Evolutionary conservation across 2,888 invertebrate genomes (phyloP).

Genomic region (Ligdia adustata): DNA sequence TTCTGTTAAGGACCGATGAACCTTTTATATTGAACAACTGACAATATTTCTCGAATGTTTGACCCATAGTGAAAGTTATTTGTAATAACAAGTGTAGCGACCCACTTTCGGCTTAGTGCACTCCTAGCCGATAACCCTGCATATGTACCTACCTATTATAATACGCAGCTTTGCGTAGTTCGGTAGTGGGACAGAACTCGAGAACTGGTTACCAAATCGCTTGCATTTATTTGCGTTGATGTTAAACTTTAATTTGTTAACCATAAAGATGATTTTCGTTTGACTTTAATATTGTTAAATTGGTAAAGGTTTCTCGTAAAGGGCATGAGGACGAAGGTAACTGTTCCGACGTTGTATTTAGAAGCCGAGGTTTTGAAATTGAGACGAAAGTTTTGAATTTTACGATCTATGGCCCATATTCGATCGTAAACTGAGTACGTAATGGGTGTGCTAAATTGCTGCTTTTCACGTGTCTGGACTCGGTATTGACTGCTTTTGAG

Average conservation of each 20-base stretch:
- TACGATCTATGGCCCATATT: slow-evolving; percentile 34
- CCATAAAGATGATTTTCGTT: slow-evolving; percentile 32
- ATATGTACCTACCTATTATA: slow-evolving; percentile 22
- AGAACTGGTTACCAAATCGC: slow-evolving; percentile 50
- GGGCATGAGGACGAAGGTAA: slow-evolving; percentile 61
- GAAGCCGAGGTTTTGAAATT: slow-evolving; percentile 54
- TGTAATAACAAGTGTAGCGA: no score
- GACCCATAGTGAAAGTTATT: no score
- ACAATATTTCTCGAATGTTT: no score
- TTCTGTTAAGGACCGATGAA: no score
- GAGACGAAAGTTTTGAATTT: slow-evolving; percentile 46
- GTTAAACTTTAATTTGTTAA: slow-evolving; percentile 13
- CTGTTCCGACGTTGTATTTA: slow-evolving; percentile 57
- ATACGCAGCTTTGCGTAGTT: slow-evolving; percentile 55
- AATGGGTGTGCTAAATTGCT: slow-evolving; percentile 31
- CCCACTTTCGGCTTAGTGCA: no score
- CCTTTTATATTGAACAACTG: no score
- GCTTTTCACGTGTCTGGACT: slow-evolving; percentile 31
- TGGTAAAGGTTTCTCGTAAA: slow-evolving; percentile 46
- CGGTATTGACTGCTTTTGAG: slow-evolving; percentile 14
- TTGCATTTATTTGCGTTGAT: slow-evolving; percentile 30
- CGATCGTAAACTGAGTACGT: slow-evolving; percentile 32
- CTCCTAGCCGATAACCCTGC: no score
- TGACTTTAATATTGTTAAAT: slow-evolving; percentile 13
- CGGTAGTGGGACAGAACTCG: slow-evolving; percentile 57